A percentile compares a stretch with the other conserved stretches of the same genome.
Conservation (phyloP, 2,888 invertebrate species). For the Xylota sylvarum region DNA sequence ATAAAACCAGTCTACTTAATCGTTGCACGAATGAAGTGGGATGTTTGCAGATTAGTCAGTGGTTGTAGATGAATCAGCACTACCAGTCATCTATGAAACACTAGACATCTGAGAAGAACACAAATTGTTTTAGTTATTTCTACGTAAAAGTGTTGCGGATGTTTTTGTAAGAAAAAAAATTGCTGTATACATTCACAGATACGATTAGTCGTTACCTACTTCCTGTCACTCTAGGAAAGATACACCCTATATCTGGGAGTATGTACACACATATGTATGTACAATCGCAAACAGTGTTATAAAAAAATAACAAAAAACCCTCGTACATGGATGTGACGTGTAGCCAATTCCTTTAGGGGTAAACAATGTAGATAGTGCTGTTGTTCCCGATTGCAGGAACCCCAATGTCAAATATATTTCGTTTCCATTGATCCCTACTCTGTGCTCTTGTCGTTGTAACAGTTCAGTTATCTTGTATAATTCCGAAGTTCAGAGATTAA, state of each 20-base stretch:
- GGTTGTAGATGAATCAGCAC: not conserved
- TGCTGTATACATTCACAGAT: not conserved
- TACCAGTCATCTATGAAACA: not conserved
- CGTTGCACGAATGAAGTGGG: conserved; percentile 1
- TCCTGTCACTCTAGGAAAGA: not conserved
- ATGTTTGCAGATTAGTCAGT: conserved; percentile 6
- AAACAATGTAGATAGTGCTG: not conserved
- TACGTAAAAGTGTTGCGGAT: not conserved
- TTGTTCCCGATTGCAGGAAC: not conserved
- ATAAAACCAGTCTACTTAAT: conserved; percentile 1
- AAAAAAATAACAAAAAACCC: not conserved
- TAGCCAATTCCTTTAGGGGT: not conserved
- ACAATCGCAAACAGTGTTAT: too few species aligned
- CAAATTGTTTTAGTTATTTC: not conserved
- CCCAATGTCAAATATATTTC: not conserved
- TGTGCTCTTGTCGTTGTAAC: not conserved
- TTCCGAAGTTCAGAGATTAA: not conserved
- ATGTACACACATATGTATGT: too few species aligned
- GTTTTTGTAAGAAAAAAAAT: not conserved
- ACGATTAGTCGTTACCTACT: not conserved
- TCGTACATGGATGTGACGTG: not conserved
- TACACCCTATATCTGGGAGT: too few species aligned
- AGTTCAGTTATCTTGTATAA: conserved; percentile 8
- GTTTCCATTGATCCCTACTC: not conserved
- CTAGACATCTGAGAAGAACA: conserved; percentile 7